These are phyloP conservation scores for Apus apus DNA, from an alignment of 2,113 vertebrate genomes.

Conservation along the genomic window DNA sequence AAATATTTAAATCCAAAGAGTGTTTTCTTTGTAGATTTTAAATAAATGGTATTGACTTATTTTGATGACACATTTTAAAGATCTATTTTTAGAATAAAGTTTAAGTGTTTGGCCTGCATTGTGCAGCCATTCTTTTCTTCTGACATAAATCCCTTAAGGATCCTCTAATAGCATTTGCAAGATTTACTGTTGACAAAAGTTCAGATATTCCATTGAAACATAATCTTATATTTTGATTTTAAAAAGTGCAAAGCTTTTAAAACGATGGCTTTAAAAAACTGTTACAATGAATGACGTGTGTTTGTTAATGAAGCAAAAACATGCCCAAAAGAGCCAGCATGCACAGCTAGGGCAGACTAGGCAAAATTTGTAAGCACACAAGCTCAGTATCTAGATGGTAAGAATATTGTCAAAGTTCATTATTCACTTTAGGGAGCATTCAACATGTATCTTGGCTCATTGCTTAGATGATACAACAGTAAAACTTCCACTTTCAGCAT, in stretches of 20 bases:
- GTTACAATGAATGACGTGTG: not conserved
- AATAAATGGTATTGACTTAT: not conserved
- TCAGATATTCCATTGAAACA: not conserved
- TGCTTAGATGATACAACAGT: not conserved
- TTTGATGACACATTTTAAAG: not conserved
- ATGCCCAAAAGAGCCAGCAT: not conserved
- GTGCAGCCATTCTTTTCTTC: not conserved
- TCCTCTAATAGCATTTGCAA: not conserved
- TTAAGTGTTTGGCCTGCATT: not conserved
- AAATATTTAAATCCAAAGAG: constrained; percentile 15
- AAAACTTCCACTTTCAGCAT: constrained; percentile 28
- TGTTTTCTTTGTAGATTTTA: not conserved
- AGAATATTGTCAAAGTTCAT: not conserved
- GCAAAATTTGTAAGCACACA: not conserved
- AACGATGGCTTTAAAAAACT: not conserved
- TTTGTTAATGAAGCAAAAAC: constrained; percentile 10
- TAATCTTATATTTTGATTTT: constrained; percentile 2
- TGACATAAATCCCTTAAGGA: not conserved
- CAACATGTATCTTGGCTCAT: not conserved
- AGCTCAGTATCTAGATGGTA: not conserved
- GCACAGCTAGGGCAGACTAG: not conserved
- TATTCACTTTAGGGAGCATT: not conserved
- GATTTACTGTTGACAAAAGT: constrained; percentile 22
- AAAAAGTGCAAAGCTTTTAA: constrained; percentile 25
- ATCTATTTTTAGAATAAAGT: not conserved